phyloP scores from a whole-genome alignment of 2,888 invertebrate species.

The Epiblema foenella region DNA sequence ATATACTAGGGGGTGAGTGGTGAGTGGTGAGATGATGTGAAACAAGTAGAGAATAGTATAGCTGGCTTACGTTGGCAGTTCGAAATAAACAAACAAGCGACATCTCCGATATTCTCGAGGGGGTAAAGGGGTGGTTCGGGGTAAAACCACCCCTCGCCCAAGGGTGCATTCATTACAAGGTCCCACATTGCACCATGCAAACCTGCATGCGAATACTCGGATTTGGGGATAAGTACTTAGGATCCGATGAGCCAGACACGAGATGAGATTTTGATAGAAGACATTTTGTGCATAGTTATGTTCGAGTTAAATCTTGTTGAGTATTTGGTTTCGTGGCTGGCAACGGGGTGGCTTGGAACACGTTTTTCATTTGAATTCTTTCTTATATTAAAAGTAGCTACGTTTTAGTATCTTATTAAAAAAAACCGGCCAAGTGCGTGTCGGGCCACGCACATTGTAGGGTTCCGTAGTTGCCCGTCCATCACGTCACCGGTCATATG shows the following conservation, averaged over 20 bases:
- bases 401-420: conserved; percentile 1
- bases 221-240: conserved; percentile 65
- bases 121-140: conserved; percentile 43
- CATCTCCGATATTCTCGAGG: conserved; percentile 52
- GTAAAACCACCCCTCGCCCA: conserved; percentile 44
- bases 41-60: too few species aligned
- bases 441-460: too few species aligned
- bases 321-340: conserved; percentile 32
- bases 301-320: conserved; percentile 22
- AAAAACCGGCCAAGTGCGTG: too few species aligned
- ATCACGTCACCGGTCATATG: too few species aligned
- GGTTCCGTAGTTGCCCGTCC: too few species aligned
- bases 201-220: conserved; percentile 78
- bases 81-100: conserved; percentile 59
- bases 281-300: conserved; percentile 40
- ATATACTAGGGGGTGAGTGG: too few species aligned
- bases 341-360: conserved; percentile 4
- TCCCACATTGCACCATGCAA: conserved; percentile 57
- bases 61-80: conserved; percentile 50
- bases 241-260: conserved; percentile 48
- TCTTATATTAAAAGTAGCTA: background rate
- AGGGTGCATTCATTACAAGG: conserved; percentile 63
- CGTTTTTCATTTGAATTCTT: conserved; percentile 16
- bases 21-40: too few species aligned
- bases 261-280: conserved; percentile 68